Evolutionary conservation across 37 sponge, comb jelly and placozoan genomes (phyloP).

Genomic region (Diacarnus erythraeanus): DNA sequence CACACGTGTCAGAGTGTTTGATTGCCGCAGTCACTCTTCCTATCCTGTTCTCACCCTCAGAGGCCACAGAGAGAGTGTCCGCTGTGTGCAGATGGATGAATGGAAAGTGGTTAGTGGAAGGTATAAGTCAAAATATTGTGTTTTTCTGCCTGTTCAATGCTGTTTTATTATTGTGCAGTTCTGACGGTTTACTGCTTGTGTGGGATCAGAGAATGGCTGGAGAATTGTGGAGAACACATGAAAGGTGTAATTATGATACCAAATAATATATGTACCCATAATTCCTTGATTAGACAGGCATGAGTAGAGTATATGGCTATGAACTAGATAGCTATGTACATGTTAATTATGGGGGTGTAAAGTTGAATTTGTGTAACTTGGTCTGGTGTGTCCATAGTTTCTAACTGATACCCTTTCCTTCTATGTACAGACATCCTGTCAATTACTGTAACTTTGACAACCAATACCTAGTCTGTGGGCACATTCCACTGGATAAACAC

Average conservation of each 20-base stretch:
- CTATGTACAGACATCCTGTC: slow-evolving; percentile 55
- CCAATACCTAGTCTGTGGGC: slow-evolving; percentile 39
- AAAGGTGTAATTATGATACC: no score
- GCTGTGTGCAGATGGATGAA: slow-evolving; percentile 72
- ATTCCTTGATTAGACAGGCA: no score
- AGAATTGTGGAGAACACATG: slow-evolving; percentile 62
- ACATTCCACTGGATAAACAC: slow-evolving; percentile 27
- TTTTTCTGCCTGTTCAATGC: background rate
- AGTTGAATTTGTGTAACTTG: no score
- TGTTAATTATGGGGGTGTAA: no score
- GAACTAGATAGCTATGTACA: no score
- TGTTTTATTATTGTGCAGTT: slow-evolving; percentile 31
- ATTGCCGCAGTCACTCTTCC: slow-evolving; percentile 20
- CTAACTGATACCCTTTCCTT: background rate
- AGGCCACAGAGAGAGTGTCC: slow-evolving; percentile 45
- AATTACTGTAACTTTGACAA: slow-evolving; percentile 34
- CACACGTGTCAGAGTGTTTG: slow-evolving; percentile 61
- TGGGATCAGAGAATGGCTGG: slow-evolving; percentile 69
- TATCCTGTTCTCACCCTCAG: slow-evolving; percentile 30
- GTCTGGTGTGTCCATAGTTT: no score
- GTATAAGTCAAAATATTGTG: slow-evolving; percentile 9
- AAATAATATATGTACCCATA: no score
- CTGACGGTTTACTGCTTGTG: slow-evolving; percentile 53
- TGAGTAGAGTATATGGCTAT: no score
- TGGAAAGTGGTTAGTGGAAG: slow-evolving; percentile 86